Conservation (phyloP, 2,888 invertebrate genomes). For the Mermis nigrescens region DNA sequence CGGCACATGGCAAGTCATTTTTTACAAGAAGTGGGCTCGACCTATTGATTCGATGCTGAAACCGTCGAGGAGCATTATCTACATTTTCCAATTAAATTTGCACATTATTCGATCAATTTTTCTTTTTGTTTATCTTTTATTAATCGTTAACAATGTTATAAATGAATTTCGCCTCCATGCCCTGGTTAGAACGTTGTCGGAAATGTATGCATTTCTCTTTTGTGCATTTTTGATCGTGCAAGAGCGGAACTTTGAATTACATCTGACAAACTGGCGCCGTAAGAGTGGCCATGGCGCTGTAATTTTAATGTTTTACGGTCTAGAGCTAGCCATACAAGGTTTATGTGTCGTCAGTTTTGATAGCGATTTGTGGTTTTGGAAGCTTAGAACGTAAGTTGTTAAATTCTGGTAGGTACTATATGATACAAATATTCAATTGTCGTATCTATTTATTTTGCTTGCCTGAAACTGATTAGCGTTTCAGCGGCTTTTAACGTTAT, state of each 20-base stretch:
- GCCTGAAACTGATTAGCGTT: too few species aligned
- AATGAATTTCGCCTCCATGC: neutral
- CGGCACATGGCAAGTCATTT: neutral
- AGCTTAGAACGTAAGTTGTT: conserved; percentile 2
- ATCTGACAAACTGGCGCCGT: conserved; percentile 1
- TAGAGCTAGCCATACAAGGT: neutral
- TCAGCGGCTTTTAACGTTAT: too few species aligned
- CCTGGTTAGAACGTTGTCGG: neutral
- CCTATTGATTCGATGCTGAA: neutral
- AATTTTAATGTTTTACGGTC: conserved; percentile 8
- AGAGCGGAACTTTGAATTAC: conserved; percentile 10
- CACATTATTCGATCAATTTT: neutral
- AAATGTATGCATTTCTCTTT: neutral
- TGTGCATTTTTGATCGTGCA: neutral
- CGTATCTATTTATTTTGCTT: too few species aligned
- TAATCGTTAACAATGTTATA: conserved; percentile 1
- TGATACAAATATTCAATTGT: neutral
- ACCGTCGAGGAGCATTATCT: neutral
- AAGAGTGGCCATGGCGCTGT: conserved; percentile 7
- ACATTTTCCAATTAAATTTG: neutral
- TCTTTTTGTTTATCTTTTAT: neutral
- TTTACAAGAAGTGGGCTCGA: conserved; percentile 8
- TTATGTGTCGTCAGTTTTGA: conserved; percentile 9
- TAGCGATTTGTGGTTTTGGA: conserved; percentile 12
- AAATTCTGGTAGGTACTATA: neutral